Conservation (phyloP, 2,888 invertebrate genomes). For the Diarsia dahlii region DNA sequence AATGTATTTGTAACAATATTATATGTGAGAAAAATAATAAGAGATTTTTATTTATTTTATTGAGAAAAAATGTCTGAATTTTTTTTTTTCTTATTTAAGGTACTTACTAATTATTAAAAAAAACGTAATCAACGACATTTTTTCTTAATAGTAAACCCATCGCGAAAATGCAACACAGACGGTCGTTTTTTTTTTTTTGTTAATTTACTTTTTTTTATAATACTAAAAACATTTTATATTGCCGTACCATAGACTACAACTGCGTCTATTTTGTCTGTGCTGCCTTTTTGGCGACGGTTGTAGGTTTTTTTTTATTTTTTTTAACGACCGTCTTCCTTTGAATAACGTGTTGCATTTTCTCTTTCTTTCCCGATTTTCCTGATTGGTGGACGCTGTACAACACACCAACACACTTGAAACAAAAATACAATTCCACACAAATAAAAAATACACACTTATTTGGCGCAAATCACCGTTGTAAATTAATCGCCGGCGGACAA, state of each 20-base stretch:
- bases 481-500: conserved; percentile 29
- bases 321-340: conserved; percentile 79
- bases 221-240: conserved; percentile 54
- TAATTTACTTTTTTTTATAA: conserved; percentile 50
- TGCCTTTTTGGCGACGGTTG: conserved; percentile 88
- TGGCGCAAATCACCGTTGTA: conserved; percentile 13
- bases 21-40: conserved; percentile 76
- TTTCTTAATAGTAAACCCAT: conserved; percentile 67
- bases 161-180: conserved; percentile 91
- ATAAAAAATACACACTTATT: not conserved
- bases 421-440: not conserved
- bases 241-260: conserved; percentile 68
- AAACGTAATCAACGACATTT: conserved; percentile 66
- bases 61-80: conserved; percentile 48
- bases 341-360: conserved; percentile 91
- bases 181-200: conserved; percentile 77
- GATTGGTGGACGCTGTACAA: conserved; percentile 65
- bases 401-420: conserved; percentile 24
- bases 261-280: conserved; percentile 85
- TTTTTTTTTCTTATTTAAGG: not conserved
- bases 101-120: not conserved
- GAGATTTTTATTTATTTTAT: conserved; percentile 42
- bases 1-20: conserved; percentile 81
- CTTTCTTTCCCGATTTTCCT: conserved; percentile 86
- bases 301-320: conserved; percentile 63